Evolutionary conservation across 2,888 invertebrate species (phyloP), one percentile per base, ranked within the genome.

Genomic region (Megastigmus dorsalis): DNA sequence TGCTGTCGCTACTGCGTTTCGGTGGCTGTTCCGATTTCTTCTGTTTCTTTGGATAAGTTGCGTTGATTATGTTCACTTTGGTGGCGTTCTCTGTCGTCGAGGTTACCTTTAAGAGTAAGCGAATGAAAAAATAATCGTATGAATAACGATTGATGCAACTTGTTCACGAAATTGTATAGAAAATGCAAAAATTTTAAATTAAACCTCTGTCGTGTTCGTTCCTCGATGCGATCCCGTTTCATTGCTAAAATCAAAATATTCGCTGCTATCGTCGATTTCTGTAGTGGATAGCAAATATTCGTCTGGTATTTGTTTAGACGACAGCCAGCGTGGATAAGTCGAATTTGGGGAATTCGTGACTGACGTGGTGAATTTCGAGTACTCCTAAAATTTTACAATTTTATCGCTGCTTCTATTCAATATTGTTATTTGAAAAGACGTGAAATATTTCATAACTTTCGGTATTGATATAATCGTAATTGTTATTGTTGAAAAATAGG

Each of bases 301-400:
- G 2, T 92, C 91, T 1, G 95, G 95, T 79, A 95, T 95, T 85
- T 93, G 92, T 85, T 95, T 95, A 1, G 94, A 91, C 2, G 90
- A 89, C 0, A 90, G 90, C 60, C 93, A 90, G 77, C 87, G 81
- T 15, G 84, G 86, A 33, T 82, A 84, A 18, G 83, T 80, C 18
- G 83, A 81, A 75, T 82, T 86, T n/a, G 84, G 82, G 3, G 79
- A 67, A 54, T 79, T 75, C 43, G 84, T 84, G 55, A 83, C 84
- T 13, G 79, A 79, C 0, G 81, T 83, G 33, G 83, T 81, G 45
- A 79, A 80, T 60, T 80, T 83, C 3, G 86, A 85, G 76, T 86
- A 88, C 79, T 87, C 86, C 88, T 88, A 79, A 4, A 72, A 72
- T 57, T 43, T 20, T 33, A 30, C 15, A 50, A 23, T 52, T 33